Conservation (phyloP, 2,888 invertebrate genomes). For the Polydrusus tereticollis region DNA sequence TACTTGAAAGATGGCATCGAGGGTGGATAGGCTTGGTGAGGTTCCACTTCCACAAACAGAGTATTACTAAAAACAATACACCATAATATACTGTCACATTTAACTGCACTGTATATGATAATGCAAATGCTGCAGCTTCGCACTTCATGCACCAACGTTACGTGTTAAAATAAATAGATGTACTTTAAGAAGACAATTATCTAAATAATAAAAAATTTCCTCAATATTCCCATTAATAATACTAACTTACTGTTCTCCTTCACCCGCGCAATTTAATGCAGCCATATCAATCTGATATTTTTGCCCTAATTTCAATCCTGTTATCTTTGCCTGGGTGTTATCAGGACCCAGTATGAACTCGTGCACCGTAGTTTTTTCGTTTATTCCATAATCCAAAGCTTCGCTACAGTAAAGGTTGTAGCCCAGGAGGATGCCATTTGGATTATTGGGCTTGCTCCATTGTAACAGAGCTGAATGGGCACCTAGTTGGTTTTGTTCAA, state of each 20-base stretch:
- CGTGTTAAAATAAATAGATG: too few species aligned
- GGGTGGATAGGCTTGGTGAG: conserved; percentile 55
- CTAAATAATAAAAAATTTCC: too few species aligned
- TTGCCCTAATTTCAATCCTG: conserved; percentile 55
- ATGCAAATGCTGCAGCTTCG: too few species aligned
- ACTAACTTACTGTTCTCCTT: conserved; percentile 60
- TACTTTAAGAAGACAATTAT: too few species aligned
- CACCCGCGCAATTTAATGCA: conserved; percentile 61
- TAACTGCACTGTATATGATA: too few species aligned
- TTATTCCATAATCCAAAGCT: conserved; percentile 52
- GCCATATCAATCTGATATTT: conserved; percentile 58
- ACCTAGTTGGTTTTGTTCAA: conserved; percentile 58
- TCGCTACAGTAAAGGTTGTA: conserved; percentile 60
- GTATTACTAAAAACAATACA: conserved; percentile 56
- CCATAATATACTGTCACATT: too few species aligned
- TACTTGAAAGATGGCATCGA: conserved; percentile 58
- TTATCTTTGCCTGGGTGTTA: conserved; percentile 59
- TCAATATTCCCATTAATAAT: too few species aligned
- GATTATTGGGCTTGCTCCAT: conserved; percentile 59
- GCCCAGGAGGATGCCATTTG: conserved; percentile 59
- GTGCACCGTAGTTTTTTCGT: conserved; percentile 55
- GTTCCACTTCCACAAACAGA: conserved; percentile 55
- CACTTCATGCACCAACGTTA: too few species aligned
- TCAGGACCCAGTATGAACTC: conserved; percentile 57
- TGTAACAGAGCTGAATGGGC: conserved; percentile 56